Conservation (phyloP, 2,113 vertebrate genomes). For the Mormoops blainvillei region DNA sequence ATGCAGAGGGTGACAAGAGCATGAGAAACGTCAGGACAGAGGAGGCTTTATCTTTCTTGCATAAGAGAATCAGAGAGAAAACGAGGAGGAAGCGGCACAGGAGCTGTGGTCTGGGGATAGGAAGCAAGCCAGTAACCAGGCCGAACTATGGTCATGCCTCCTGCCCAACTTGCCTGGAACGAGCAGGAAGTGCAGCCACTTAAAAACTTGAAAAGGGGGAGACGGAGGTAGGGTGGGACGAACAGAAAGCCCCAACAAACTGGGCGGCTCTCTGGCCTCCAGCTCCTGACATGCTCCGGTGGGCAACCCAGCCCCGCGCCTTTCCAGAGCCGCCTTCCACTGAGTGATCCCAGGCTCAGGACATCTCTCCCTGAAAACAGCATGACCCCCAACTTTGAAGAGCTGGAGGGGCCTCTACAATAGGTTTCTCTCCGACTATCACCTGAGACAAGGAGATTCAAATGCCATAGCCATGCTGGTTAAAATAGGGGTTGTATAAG, state of each 20-base stretch:
- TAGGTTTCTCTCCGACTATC: not conserved
- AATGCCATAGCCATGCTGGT: fast-evolving
- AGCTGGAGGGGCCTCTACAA: not conserved
- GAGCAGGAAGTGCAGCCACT: fast-evolving
- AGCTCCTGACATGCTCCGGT: not conserved
- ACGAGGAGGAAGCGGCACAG: fast-evolving
- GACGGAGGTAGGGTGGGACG: not conserved
- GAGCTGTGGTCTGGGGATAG: no score
- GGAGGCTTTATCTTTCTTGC: no score
- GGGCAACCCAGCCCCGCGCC: fast-evolving
- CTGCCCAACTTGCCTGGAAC: fast-evolving
- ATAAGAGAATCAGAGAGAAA: not conserved
- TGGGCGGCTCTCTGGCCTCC: not conserved
- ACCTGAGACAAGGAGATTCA: not conserved
- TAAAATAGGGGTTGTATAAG: fast-evolving
- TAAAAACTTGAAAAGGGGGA: fast-evolving
- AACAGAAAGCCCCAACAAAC: not conserved
- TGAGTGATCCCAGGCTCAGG: not conserved
- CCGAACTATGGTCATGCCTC: not conserved
- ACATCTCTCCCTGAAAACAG: not conserved
- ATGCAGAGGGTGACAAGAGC: fast-evolving
- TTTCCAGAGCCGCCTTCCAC: not conserved
- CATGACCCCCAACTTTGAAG: not conserved
- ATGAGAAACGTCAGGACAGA: fast-evolving
- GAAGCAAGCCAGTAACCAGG: not conserved